Evolutionary conservation across 2,113 vertebrate species (phyloP).

Genomic region (Rhineura floridana): DNA sequence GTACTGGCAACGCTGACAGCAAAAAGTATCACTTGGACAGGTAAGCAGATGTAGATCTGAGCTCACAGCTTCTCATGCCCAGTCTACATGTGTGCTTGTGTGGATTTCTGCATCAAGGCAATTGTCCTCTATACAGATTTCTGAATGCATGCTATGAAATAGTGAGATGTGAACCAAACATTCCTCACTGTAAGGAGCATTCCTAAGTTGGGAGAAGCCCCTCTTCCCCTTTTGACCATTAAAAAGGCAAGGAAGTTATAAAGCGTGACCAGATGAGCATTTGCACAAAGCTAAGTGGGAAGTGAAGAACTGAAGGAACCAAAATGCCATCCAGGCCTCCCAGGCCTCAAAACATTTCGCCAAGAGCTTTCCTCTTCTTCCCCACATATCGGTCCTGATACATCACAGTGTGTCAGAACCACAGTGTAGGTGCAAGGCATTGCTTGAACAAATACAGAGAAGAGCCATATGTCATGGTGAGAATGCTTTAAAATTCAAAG

Average conservation of each 20-base stretch:
- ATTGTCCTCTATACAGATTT: background rate
- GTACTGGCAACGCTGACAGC: background rate
- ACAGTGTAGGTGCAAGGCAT: background rate
- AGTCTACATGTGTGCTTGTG: background rate
- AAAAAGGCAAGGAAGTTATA: background rate
- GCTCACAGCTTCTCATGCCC: background rate
- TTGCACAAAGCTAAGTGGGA: background rate
- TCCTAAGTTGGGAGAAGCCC: background rate
- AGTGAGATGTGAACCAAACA: too few species aligned
- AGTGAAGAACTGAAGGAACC: background rate
- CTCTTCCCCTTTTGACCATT: background rate
- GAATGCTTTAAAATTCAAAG: background rate
- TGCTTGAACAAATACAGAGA: background rate
- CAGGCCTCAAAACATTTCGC: background rate
- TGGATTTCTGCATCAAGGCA: background rate
- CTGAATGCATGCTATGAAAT: too few species aligned
- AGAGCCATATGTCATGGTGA: background rate
- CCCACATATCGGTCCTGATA: background rate
- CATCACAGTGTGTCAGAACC: background rate
- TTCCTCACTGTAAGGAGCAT: background rate
- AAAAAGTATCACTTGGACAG: background rate
- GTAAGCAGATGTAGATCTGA: background rate
- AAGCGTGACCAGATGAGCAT: background rate
- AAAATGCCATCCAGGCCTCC: background rate
- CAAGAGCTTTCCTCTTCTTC: background rate